phyloP scores from a whole-genome alignment of 2,797 vertebrate genomes.

The Urophycis tenuis region DNA sequence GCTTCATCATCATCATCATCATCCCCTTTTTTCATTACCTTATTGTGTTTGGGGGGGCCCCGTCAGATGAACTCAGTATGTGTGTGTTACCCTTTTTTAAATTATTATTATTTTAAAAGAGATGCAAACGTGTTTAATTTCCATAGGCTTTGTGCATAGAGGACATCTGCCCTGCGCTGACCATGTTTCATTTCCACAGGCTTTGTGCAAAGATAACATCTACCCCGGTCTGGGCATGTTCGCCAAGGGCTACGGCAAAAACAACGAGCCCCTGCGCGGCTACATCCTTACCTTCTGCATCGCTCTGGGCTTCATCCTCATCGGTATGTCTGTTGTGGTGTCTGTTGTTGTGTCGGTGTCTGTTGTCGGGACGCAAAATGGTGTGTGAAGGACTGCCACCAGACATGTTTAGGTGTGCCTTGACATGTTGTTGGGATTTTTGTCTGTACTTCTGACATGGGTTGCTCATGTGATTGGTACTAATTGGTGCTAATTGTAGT shows the following conservation, averaged over 20 bases:
- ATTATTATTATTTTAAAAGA: neutral
- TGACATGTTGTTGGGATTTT: neutral
- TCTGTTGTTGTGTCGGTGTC: too few relatives aligned
- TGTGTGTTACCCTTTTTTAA: too few relatives aligned
- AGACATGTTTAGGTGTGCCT: neutral
- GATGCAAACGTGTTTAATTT: neutral
- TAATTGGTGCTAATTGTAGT: too few relatives aligned
- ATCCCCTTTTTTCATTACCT: neutral
- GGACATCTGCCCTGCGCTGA: slow-evolving; percentile 92
- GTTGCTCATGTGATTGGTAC: too few relatives aligned
- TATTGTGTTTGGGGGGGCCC: neutral
- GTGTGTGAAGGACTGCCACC: neutral
- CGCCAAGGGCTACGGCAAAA: slow-evolving; percentile 96
- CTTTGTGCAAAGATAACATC: slow-evolving; percentile 96
- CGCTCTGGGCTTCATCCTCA: slow-evolving; percentile 94
- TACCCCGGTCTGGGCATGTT: slow-evolving; percentile 91
- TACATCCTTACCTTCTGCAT: slow-evolving; percentile 94
- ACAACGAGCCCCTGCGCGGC: slow-evolving; percentile 95
- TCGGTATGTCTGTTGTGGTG: slow-evolving; percentile 71
- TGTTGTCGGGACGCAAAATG: neutral
- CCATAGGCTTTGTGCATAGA: slow-evolving; percentile 93
- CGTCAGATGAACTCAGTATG: neutral
- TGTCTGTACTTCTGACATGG: neutral
- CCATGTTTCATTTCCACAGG: slow-evolving; percentile 79
- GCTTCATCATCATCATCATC: neutral